These are phyloP conservation scores for Sinocyclocheilus grahami DNA, from an alignment of 2,113 vertebrate genomes.

Conservation along the genomic window DNA sequence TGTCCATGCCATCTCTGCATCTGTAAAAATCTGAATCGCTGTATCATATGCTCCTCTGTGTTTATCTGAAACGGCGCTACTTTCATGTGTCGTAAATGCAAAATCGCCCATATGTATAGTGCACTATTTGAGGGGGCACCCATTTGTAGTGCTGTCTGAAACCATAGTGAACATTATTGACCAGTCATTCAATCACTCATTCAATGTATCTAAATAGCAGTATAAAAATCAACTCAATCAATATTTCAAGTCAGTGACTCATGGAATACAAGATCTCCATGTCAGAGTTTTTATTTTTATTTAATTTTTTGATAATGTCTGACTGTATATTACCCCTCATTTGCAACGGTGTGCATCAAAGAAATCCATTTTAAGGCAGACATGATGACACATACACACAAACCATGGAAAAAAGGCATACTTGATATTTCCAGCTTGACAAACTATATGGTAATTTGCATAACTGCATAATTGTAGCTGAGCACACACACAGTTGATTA, in stretches of 20 bases:
- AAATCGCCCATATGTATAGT: too few relatives aligned
- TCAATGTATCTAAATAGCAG: neutral
- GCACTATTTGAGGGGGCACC: too few relatives aligned
- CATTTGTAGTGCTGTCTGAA: too few relatives aligned
- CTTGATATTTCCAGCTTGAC: neutral
- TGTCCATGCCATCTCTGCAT: neutral
- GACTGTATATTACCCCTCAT: neutral
- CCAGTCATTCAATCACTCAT: neutral
- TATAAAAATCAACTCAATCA: too few relatives aligned
- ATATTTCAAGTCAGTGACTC: too few relatives aligned
- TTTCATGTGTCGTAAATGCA: too few relatives aligned
- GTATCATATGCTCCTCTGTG: neutral
- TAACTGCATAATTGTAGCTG: conserved; percentile 10
- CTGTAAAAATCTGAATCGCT: too few relatives aligned
- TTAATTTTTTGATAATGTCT: neutral
- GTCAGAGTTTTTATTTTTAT: too few relatives aligned
- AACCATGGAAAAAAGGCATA: neutral
- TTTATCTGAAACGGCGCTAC: too few relatives aligned
- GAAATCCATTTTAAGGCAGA: neutral
- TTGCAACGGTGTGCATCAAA: neutral
- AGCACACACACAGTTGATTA: conserved; percentile 12
- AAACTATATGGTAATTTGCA: conserved; percentile 14
- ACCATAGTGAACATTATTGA: too few relatives aligned
- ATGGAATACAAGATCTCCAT: too few relatives aligned
- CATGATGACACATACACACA: neutral